Base-by-base conservation (phyloP, 2,888 invertebrate species). In the Chalcis sispes region DNA sequence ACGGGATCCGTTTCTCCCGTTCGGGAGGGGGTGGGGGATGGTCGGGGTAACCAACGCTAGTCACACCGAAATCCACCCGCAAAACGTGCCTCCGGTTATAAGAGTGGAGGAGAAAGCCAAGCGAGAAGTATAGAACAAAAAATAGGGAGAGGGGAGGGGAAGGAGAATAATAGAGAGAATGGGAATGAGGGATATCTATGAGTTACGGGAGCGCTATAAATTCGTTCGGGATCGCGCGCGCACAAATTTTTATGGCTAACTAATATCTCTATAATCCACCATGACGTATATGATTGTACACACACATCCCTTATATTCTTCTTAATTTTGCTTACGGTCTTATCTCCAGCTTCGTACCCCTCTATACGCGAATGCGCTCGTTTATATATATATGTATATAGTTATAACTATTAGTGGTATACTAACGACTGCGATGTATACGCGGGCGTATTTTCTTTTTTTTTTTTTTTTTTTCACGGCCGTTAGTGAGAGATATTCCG, bases 231-330 rank as follows among this genome's bases (percentile, higher is more conserved):
- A 20, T 15, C 36, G 2, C 29, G 20, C 42, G 18, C 29, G 46
- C 56, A 58, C 72, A 70, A 77, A 77, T 77, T 77, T 77, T 77
- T 73, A 77, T 48, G 76, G 58, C 61, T 58, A 72, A 69, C 77
- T 77, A 77, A 77, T 77, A 77, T 77, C 77, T 72, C 77, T 69
- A 69, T 72, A 77, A 77, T 77, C 72, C 75, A 1, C 29, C 65
- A 29, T 70, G 75, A 70, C 70, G 52, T 64, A 67, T 66, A 61
- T 42, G 18, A 2, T 36, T 36, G 36, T 10, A 7, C 36, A 10
- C 36, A 7, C 10, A 36, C 36, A 7, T 36, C 10, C 10, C 10
- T 10, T 36, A 4, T 36, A 15, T 32, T 20, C 15, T 4, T 13
- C 7, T 4, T 25, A 15, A 15, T 64, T 32, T n/a, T n/a, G n/a